A percentile compares a stretch with the other conserved stretches of the same genome.
phyloP scores from a whole-genome alignment of 1,140 invertebrate species.

The Aplysia californica region DNA sequence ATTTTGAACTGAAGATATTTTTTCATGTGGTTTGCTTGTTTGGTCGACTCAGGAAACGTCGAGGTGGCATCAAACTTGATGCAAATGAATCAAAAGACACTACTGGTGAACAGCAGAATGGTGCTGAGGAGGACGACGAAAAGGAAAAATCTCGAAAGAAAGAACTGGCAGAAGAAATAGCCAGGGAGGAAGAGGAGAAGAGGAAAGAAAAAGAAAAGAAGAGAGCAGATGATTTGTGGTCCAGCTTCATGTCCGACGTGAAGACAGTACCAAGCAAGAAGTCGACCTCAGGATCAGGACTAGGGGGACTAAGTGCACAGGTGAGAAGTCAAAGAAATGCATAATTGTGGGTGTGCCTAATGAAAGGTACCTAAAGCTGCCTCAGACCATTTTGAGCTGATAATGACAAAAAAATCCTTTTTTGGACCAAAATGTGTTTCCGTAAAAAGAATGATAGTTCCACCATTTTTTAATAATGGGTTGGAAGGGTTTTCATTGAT shows the following conservation, averaged over 20 bases:
- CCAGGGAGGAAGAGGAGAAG: conserved; percentile 41
- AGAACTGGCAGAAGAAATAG: conserved; percentile 43
- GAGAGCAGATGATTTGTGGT: conserved; percentile 60
- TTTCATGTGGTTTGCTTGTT: too few species aligned
- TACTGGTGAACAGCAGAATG: conserved; percentile 28
- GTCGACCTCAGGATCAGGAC: not conserved
- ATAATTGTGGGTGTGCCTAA: too few species aligned
- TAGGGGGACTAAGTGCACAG: conserved; percentile 19
- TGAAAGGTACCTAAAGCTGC: too few species aligned
- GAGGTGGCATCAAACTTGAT: conserved; percentile 54
- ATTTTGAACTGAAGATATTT: too few species aligned
- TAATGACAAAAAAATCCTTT: too few species aligned
- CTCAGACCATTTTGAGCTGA: too few species aligned
- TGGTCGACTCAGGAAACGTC: conserved; percentile 55
- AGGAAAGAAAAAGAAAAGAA: conserved; percentile 57
- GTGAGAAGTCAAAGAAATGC: too few species aligned
- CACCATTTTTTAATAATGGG: too few species aligned
- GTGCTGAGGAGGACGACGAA: conserved; percentile 27
- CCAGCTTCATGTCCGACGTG: conserved; percentile 61
- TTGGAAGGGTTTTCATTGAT: too few species aligned
- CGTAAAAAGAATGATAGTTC: too few species aligned
- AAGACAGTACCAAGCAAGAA: conserved; percentile 43
- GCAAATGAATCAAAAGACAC: conserved; percentile 4
- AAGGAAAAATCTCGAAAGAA: conserved; percentile 37
- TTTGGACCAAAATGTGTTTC: too few species aligned